phyloP scores from a whole-genome alignment of 1,140 invertebrate genomes.

The Lanistes nyassanus region DNA sequence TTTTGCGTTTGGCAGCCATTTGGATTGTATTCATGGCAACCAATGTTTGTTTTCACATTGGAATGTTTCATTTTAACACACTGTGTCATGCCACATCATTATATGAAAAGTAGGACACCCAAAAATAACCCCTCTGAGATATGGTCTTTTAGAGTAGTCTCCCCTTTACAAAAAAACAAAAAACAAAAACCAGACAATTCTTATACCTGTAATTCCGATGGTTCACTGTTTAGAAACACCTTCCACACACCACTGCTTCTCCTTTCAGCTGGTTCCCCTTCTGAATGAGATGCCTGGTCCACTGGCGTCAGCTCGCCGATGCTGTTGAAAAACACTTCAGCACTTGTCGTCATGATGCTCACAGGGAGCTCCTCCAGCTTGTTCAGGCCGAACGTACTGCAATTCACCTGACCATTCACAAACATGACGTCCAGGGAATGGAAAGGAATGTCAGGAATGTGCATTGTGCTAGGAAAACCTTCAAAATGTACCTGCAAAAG shows the following conservation, averaged over 20 bases:
- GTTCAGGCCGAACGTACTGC: conserved; percentile 67
- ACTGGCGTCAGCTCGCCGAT: conserved; percentile 67
- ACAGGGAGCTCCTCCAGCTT: conserved; percentile 54
- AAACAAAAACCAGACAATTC: too few relatives aligned
- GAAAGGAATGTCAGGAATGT: conserved; percentile 63
- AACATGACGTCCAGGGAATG: conserved; percentile 74
- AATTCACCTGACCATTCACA: conserved; percentile 70
- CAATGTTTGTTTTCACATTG: too few relatives aligned
- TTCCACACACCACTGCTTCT: conserved; percentile 69
- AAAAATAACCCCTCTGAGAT: too few relatives aligned
- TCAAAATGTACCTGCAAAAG: conserved; percentile 63
- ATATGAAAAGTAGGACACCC: too few relatives aligned
- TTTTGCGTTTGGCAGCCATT: too few relatives aligned
- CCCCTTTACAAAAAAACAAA: too few relatives aligned
- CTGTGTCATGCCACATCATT: too few relatives aligned
- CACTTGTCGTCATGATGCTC: conserved; percentile 69
- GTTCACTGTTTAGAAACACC: conserved; percentile 33
- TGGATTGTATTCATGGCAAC: too few relatives aligned
- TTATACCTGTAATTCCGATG: conserved; percentile 21
- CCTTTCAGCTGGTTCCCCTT: conserved; percentile 24
- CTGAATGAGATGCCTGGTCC: conserved; percentile 32
- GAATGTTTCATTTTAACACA: too few relatives aligned
- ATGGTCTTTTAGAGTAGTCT: too few relatives aligned
- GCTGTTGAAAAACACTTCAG: conserved; percentile 65
- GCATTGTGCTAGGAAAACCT: conserved; percentile 61